Conservation (phyloP, 1,140 invertebrate genomes). For the Mizuhopecten yessoensis region DNA sequence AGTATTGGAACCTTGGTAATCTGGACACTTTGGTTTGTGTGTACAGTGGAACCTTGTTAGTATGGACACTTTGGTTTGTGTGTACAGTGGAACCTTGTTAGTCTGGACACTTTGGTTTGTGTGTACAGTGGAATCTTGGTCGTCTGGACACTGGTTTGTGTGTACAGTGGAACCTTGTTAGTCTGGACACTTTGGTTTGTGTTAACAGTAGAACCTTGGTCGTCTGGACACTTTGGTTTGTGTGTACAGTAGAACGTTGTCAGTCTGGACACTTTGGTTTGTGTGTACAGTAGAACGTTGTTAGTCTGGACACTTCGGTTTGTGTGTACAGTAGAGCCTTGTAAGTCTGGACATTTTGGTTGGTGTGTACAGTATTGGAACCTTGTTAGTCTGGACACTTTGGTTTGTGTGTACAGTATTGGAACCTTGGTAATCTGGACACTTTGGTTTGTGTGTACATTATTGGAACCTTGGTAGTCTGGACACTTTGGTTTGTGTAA, state of each 20-base stretch:
- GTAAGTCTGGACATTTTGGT: neutral
- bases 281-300: neutral
- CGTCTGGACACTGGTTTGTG: conserved; percentile 36
- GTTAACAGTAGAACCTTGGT: conserved; percentile 1
- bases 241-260: conserved; percentile 33
- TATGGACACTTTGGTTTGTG: conserved; percentile 28
- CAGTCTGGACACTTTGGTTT: conserved; percentile 2
- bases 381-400: conserved; percentile 18
- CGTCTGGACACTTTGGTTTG: conserved; percentile 31
- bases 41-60: conserved; percentile 26
- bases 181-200: conserved; percentile 25
- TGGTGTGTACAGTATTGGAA: neutral
- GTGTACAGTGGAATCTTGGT: neutral
- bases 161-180: conserved; percentile 19
- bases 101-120: conserved; percentile 32
- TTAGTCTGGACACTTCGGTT: neutral
- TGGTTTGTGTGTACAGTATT: neutral
- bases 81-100: conserved; percentile 23
- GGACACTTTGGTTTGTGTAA: neutral
- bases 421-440: neutral
- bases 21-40: conserved; percentile 32
- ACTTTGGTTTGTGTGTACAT: conserved; percentile 6
- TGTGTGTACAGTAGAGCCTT: neutral
- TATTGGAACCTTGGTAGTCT: neutral
- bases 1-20: conserved; percentile 38